These are phyloP conservation scores for Manduca sexta DNA, from an alignment of 1,140 invertebrate species.

Conservation along the genomic window DNA sequence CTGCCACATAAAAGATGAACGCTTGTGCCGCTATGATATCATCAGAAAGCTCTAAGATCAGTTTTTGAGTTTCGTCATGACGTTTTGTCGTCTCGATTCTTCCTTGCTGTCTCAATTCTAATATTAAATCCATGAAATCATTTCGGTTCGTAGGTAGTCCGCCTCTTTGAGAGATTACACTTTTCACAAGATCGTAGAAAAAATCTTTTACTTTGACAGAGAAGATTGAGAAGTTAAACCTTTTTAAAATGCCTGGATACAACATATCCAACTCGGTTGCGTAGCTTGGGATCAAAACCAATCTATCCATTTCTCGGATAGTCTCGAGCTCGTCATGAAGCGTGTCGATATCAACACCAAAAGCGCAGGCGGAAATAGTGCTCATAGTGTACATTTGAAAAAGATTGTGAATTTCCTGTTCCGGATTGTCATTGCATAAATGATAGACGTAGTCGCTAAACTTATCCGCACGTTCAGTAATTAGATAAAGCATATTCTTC, in stretches of 20 bases:
- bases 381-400: conserved; percentile 51
- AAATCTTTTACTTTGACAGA: conserved; percentile 8
- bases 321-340: conserved; percentile 6
- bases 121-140: conserved; percentile 26
- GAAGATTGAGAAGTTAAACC: conserved; percentile 12
- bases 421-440: conserved; percentile 9
- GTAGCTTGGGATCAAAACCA: conserved; percentile 7
- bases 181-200: conserved; percentile 11
- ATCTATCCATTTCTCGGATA: conserved; percentile 18
- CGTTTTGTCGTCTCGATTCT: no score
- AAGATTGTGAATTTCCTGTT: conserved; percentile 54
- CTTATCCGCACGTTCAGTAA: conserved; percentile 39
- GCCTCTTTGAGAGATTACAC: conserved; percentile 13
- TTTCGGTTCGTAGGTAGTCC: conserved; percentile 15
- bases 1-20: conserved; percentile 44
- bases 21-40: conserved; percentile 34
- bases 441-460: conserved; percentile 30
- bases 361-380: conserved; percentile 72
- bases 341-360: conserved; percentile 70
- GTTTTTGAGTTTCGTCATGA: no score
- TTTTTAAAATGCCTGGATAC: conserved; percentile 17
- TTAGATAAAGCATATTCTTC: conserved; percentile 60
- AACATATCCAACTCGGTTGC: conserved; percentile 17
- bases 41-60: conserved; percentile 16
- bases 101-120: conserved; percentile 3